phyloP scores from a whole-genome alignment of 2,113 vertebrate species.

The Paramisgurnus dabryanus region DNA sequence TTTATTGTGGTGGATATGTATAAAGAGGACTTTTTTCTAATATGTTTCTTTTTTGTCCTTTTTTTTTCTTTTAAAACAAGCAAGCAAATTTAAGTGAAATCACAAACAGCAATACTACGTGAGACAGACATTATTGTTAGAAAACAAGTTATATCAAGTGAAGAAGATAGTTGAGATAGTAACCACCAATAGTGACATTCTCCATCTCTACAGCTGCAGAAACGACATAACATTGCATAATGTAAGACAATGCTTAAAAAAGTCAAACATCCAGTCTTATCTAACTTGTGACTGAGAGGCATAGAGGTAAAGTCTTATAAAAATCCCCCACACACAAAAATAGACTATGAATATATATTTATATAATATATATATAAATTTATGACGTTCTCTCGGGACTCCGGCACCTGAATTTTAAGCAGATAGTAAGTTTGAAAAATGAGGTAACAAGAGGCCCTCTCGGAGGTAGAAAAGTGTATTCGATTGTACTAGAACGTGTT shows the following conservation, averaged over 20 bases:
- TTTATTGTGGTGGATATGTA: conserved; percentile 95
- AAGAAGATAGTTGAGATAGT: conserved; percentile 64
- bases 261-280: conserved; percentile 84
- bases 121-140: conserved; percentile 79
- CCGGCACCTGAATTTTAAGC: conserved; percentile 78
- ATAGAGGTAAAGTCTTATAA: conserved; percentile 91
- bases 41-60: conserved; percentile 40
- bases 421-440: conserved; percentile 88
- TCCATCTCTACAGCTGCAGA: conserved; percentile 77
- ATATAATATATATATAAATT: conserved; percentile 83
- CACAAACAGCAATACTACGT: conserved; percentile 85
- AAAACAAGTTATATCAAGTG: conserved; percentile 69
- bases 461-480: conserved; percentile 94
- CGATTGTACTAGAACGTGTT: conserved; percentile 88
- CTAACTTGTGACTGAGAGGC: conserved; percentile 78
- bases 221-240: conserved; percentile 80
- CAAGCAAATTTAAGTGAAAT: conserved; percentile 87
- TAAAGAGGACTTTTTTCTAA: conserved; percentile 75
- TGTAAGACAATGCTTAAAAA: conserved; percentile 75
- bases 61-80: conserved; percentile 76
- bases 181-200: conserved; percentile 72
- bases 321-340: conserved; percentile 90
- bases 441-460: conserved; percentile 93
- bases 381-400: conserved; percentile 87
- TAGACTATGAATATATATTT: conserved; percentile 75